phyloP scores from a whole-genome alignment of 2,888 invertebrate genomes.

The Xanthia icteritia region DNA sequence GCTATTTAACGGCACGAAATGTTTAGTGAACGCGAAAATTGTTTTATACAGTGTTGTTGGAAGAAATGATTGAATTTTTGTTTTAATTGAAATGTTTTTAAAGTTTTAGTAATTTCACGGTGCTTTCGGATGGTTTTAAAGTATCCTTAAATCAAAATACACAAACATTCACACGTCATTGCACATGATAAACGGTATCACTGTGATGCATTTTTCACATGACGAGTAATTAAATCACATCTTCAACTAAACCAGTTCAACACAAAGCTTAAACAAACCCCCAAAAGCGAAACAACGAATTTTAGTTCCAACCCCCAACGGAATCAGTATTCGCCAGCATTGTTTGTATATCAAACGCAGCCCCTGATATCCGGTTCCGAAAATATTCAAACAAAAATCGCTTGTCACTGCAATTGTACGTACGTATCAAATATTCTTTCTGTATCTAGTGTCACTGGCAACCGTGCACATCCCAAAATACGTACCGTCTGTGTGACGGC shows the following conservation, averaged over 20 bases:
- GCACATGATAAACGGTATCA: background rate
- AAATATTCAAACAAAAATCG: slow-evolving; percentile 33
- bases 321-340: slow-evolving; percentile 17
- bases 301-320: background rate
- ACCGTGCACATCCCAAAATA: slow-evolving; percentile 78
- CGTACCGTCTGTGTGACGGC: slow-evolving; percentile 70
- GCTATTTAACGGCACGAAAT: slow-evolving; percentile 51
- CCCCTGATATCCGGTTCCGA: slow-evolving; percentile 2
- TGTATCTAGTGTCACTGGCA: slow-evolving; percentile 69
- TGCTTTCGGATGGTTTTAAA: background rate
- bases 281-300: background rate
- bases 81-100: background rate
- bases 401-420: slow-evolving; percentile 47
- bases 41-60: background rate
- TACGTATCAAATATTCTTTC: slow-evolving; percentile 60
- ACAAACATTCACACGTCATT: background rate
- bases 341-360: slow-evolving; percentile 26
- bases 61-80: background rate
- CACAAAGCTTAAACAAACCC: background rate
- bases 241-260: background rate
- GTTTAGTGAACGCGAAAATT: slow-evolving; percentile 38
- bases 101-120: background rate
- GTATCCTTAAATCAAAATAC: background rate
- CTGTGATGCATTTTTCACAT: background rate
- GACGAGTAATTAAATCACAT: background rate